Conservation (phyloP, 2,113 vertebrate genomes). For the Sminthopsis crassicaudata region DNA sequence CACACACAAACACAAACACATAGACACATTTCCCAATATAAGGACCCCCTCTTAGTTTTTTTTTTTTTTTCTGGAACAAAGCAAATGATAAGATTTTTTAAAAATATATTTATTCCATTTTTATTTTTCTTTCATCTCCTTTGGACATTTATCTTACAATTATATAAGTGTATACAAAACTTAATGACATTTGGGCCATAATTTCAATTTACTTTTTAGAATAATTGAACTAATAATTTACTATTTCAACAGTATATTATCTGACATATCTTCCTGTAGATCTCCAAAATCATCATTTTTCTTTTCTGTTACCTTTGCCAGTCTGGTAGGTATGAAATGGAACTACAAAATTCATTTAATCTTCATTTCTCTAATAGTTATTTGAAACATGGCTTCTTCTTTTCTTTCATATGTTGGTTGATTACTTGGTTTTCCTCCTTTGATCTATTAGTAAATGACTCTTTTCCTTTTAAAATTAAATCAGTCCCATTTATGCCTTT, state of each 20-base stretch:
- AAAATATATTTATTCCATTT: background rate
- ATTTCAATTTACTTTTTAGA: background rate
- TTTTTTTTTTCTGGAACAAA: too few species aligned
- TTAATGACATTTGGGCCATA: background rate
- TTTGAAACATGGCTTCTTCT: background rate
- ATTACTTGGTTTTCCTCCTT: background rate
- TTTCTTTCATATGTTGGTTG: background rate
- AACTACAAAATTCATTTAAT: background rate
- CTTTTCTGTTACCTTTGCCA: background rate
- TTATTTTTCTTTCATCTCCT: background rate
- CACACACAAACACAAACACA: too few species aligned
- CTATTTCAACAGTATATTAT: background rate
- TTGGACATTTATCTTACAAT: background rate
- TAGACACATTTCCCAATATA: too few species aligned
- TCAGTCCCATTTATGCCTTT: too few species aligned
- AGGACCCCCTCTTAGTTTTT: too few species aligned
- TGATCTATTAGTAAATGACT: background rate
- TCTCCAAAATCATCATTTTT: background rate
- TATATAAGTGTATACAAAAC: background rate
- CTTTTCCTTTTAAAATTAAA: too few species aligned
- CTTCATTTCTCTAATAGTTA: background rate
- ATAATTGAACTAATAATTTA: background rate
- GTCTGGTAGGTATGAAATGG: background rate
- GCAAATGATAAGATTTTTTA: background rate
- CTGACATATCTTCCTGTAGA: background rate